Percentiles rank a stretch among this genome's conserved stretches.
phyloP scores from a whole-genome alignment of 1,140 invertebrate genomes.

The Hesperophylax magnus region DNA sequence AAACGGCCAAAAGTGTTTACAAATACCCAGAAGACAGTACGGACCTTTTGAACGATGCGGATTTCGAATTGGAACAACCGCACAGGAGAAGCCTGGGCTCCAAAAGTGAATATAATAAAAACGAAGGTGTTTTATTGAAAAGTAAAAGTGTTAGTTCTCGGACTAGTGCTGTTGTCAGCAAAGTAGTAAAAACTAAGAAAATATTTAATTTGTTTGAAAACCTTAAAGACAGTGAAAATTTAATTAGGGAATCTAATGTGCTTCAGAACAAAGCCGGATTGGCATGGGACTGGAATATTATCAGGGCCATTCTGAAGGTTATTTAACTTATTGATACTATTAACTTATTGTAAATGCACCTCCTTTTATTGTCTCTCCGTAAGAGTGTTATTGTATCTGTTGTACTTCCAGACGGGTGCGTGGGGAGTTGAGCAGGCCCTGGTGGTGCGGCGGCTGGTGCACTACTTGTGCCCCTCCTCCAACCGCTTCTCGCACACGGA shows the following conservation, averaged over 20 bases:
- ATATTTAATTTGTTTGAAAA: slow-evolving; percentile 69
- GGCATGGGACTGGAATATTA: slow-evolving; percentile 89
- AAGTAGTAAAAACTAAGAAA: slow-evolving; percentile 65
- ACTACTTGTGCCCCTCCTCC: slow-evolving; percentile 90
- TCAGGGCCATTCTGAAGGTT: slow-evolving; percentile 84
- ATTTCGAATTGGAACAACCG: slow-evolving; percentile 64
- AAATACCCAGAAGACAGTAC: slow-evolving; percentile 63
- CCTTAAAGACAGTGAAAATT: slow-evolving; percentile 73
- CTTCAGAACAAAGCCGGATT: slow-evolving; percentile 79
- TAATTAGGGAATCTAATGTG: slow-evolving; percentile 83
- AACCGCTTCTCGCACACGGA: slow-evolving; percentile 87
- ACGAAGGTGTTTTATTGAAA: slow-evolving; percentile 67
- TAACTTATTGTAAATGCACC: background rate
- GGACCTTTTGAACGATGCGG: slow-evolving; percentile 66
- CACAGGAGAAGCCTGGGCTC: slow-evolving; percentile 67
- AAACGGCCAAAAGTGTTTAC: slow-evolving; percentile 18
- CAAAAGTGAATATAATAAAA: slow-evolving; percentile 63
- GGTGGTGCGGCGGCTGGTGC: slow-evolving; percentile 87
- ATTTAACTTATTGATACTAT: background rate
- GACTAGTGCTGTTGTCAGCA: slow-evolving; percentile 65
- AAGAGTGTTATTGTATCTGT: background rate
- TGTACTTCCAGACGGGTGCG: slow-evolving; percentile 32
- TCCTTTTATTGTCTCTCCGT: background rate
- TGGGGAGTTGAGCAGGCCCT: slow-evolving; percentile 78
- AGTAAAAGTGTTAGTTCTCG: slow-evolving; percentile 69